Evolutionary conservation across 2,797 vertebrate genomes (phyloP).

Genomic region (Diplodus sargus): DNA sequence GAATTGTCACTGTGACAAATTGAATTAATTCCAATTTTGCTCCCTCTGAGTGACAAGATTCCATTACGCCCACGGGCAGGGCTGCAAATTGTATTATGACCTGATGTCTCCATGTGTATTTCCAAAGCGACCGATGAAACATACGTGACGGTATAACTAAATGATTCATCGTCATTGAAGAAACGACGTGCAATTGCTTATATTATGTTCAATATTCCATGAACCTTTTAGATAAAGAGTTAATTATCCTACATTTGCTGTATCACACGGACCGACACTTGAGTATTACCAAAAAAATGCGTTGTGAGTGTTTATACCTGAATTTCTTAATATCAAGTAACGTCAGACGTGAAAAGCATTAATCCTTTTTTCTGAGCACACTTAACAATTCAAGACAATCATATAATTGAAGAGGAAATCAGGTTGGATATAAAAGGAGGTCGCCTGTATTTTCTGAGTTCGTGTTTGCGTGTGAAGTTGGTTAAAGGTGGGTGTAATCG

Average conservation of each 20-base stretch:
- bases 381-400: neutral
- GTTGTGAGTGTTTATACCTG: conserved; percentile 11
- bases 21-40: conserved; percentile 85
- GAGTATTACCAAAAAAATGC: neutral
- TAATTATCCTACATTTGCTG: conserved; percentile 14
- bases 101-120: conserved; percentile 81
- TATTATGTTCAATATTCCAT: conserved; percentile 34
- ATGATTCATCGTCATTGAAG: conserved; percentile 57
- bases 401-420: neutral
- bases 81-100: conserved; percentile 81
- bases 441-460: neutral
- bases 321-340: neutral
- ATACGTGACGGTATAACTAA: conserved; percentile 59
- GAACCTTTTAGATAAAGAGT: conserved; percentile 2
- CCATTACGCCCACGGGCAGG: conserved; percentile 79
- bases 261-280: neutral
- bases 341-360: neutral
- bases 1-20: conserved; percentile 84
- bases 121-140: conserved; percentile 68
- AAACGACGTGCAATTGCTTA: conserved; percentile 42
- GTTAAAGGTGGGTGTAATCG: conserved; percentile 19
- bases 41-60: conserved; percentile 84
- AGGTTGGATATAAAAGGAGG: conserved; percentile 2
- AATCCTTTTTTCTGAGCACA: neutral
- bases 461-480: conserved; percentile 1